These are phyloP conservation scores for Carassius gibelio DNA, from an alignment of 2,113 vertebrate species.

Conservation along the genomic window DNA sequence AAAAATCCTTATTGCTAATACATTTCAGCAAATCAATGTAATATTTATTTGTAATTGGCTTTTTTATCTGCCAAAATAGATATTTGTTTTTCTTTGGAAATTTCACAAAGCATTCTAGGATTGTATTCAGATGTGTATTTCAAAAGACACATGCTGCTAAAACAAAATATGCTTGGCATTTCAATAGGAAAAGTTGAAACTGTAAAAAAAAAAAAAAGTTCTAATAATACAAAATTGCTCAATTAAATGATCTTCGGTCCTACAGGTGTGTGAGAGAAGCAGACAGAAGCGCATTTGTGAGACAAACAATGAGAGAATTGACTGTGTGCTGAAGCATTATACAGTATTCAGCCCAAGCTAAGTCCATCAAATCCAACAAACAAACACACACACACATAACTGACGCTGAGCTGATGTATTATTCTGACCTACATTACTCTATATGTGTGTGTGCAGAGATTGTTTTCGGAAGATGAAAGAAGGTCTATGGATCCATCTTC, in stretches of 20 bases:
- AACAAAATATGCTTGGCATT: not conserved
- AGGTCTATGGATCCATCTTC: no score
- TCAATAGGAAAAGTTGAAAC: not conserved
- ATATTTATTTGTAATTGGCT: not conserved
- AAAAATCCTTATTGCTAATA: no score
- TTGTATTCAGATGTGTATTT: not conserved
- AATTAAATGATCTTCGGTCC: no score
- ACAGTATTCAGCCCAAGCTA: constrained; percentile 31
- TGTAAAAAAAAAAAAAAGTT: no score
- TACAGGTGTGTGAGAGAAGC: no score
- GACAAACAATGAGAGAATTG: constrained; percentile 45
- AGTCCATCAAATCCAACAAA: constrained; percentile 23
- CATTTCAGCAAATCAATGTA: no score
- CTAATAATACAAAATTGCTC: no score
- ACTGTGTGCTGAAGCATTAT: constrained; percentile 40
- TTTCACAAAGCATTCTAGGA: not conserved
- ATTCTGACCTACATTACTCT: not conserved
- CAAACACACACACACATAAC: no score
- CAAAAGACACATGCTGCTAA: not conserved
- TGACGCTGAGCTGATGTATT: no score
- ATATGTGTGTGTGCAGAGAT: no score
- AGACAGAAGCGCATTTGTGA: not conserved
- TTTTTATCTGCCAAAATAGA: not conserved
- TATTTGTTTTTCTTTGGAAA: no score
- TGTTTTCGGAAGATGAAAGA: no score